Evolutionary conservation across 2,797 vertebrate genomes (phyloP).

Genomic region (Mus spretus): DNA sequence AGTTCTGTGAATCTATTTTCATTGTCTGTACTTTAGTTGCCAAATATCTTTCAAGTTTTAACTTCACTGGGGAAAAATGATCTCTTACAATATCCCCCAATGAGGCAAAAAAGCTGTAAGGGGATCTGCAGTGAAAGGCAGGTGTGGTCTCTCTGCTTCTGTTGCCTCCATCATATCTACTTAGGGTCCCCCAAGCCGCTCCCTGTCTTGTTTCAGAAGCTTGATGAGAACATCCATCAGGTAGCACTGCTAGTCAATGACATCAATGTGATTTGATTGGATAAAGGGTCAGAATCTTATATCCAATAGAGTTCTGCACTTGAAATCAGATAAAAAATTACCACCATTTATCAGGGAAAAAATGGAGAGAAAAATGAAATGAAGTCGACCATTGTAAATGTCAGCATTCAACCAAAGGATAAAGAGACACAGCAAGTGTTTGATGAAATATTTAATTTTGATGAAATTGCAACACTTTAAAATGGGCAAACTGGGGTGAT

Average conservation of each 20-base stretch:
- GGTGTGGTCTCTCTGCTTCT: constrained; percentile 40
- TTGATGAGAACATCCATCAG: constrained; percentile 69
- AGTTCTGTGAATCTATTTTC: constrained; percentile 26
- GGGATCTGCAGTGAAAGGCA: constrained; percentile 38
- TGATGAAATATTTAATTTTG: neutral
- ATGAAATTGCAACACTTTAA: constrained; percentile 24
- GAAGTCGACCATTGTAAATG: constrained; percentile 47
- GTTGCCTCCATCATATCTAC: constrained; percentile 8
- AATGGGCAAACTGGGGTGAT: neutral
- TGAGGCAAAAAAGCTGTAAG: constrained; percentile 11
- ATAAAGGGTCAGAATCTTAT: constrained; percentile 62
- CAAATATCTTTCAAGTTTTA: constrained; percentile 49
- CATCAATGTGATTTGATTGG: constrained; percentile 78
- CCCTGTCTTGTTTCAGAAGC: constrained; percentile 10
- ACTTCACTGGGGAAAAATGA: neutral
- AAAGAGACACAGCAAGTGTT: neutral
- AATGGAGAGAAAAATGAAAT: neutral
- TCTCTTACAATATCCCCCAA: constrained; percentile 61
- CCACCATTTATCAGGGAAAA: constrained; percentile 55
- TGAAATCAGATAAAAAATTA: constrained; percentile 74
- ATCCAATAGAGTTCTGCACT: constrained; percentile 53
- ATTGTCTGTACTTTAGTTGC: constrained; percentile 14
- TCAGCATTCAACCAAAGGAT: constrained; percentile 17
- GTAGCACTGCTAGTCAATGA: constrained; percentile 61
- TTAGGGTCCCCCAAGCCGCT: constrained; percentile 46